Evolutionary conservation across 2,797 vertebrate genomes (phyloP), one percentile per base, ranked within the genome.

Genomic region (Coluber constrictor): DNA sequence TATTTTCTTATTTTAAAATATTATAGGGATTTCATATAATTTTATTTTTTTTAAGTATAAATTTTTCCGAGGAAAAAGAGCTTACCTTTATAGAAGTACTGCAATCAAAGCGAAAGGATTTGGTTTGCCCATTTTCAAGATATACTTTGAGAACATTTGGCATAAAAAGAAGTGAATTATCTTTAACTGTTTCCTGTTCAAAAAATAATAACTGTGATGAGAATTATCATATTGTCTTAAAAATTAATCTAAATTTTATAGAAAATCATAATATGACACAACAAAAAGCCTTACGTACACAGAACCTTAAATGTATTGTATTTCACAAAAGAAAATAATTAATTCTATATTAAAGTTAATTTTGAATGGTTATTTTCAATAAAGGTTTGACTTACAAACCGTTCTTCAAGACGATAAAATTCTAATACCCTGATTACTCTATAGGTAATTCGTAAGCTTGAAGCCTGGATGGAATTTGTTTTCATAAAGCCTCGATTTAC

Each of bases 101-200:
- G 97, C 98, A 98, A 98, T 99, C 98, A 94, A 99, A 99, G 94
- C 99, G 99, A 94, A 99, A 99, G 63, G 99, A 99, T 97, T 99
- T 99, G 91, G 99, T 99, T 98, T 99, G 99, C 93, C 99, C 99
- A 70, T 99, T 99, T 98, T 99, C 99, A 97, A 99, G 98, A 96
- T 99, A 99, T 43, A 99, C 99, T 97, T 99, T 99, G 97, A 99
- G 97, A 97, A 99, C 99, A 96, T 99, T 99, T 98, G 99, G 99
- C 98, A 99, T 99, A 97, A 99, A 99, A 96, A 99, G 99, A 95
- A 99, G 99, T 16, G 99, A 98, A 96, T 99, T 98, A 94, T 98
- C 98, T 97, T 98, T 98, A 95, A 98, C 97, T 86, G 98, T 98
- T 97, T 98, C 98, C 98, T 99, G 97, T 93, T 89, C 74, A 93